Evolutionary conservation across 1,140 invertebrate species (phyloP).

Genomic region (Carcinoscorpius rotundicauda): DNA sequence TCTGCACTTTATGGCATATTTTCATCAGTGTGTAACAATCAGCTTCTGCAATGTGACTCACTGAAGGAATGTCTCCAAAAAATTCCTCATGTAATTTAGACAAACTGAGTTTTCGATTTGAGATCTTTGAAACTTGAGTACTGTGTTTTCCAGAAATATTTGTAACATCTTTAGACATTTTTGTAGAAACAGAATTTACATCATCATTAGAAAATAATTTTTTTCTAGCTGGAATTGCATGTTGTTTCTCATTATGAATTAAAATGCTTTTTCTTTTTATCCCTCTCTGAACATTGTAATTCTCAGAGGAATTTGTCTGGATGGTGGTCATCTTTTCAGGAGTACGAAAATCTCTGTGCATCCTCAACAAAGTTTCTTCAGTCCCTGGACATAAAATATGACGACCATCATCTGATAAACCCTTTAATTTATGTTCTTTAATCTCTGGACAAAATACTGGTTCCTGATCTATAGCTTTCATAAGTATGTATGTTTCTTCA

Average conservation of each 20-base stretch:
- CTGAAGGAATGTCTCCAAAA: constrained; percentile 7
- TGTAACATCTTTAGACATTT: not conserved
- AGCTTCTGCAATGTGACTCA: constrained; percentile 16
- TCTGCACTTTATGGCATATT: constrained; percentile 15
- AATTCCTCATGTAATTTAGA: constrained; percentile 15
- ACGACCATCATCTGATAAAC: too few relatives aligned
- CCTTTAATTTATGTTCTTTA: too few relatives aligned
- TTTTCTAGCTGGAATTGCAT: not conserved
- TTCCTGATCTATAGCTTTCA: too few relatives aligned
- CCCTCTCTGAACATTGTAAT: too few relatives aligned
- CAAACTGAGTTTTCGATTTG: constrained; percentile 2
- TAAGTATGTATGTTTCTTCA: too few relatives aligned
- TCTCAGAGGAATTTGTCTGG: too few relatives aligned
- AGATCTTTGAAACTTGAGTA: not conserved
- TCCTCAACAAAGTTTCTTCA: too few relatives aligned
- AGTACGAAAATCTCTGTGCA: too few relatives aligned
- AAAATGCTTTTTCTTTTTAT: not conserved
- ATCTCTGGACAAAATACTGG: too few relatives aligned
- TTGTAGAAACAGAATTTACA: not conserved
- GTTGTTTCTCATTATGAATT: not conserved
- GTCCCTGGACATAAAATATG: too few relatives aligned
- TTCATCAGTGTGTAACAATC: constrained; percentile 14
- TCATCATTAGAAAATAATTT: constrained; percentile 1
- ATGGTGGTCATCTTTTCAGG: too few relatives aligned
- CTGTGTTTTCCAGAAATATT: not conserved